Conservation (phyloP, 1,140 invertebrate species). For the Frieseomelitta varia region DNA sequence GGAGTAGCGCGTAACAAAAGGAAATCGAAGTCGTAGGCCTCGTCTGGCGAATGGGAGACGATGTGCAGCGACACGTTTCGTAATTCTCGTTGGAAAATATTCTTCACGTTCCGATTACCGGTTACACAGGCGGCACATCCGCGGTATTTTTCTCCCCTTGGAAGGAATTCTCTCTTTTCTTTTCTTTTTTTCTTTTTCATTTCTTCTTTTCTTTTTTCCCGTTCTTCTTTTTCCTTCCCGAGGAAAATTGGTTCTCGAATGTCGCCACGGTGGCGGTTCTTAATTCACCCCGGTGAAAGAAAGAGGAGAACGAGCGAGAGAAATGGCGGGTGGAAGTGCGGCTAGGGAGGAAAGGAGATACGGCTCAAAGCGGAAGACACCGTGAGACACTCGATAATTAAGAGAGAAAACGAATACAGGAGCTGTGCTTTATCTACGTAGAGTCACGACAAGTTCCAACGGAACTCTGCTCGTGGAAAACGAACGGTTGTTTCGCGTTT, state of each 20-base stretch:
- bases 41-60: slow-evolving; percentile 19
- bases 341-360: not conserved
- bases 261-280: slow-evolving; percentile 34
- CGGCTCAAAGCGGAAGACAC: slow-evolving; percentile 30
- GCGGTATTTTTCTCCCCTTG: slow-evolving; percentile 28
- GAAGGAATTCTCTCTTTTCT: not conserved
- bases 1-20: not conserved
- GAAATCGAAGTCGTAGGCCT: not conserved
- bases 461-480: slow-evolving; percentile 11
- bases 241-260: slow-evolving; percentile 53
- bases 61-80: slow-evolving; percentile 38
- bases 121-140: not conserved
- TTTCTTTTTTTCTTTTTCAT: no score
- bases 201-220: not conserved
- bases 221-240: not conserved
- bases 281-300: slow-evolving; percentile 44
- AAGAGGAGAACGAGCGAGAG: not conserved
- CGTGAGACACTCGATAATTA: slow-evolving; percentile 63
- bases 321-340: not conserved
- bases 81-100: slow-evolving; percentile 10
- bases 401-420: slow-evolving; percentile 52
- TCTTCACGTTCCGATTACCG: slow-evolving; percentile 29
- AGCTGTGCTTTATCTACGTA: slow-evolving; percentile 34
- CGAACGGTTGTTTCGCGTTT: slow-evolving; percentile 25
- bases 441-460: slow-evolving; percentile 10